These are phyloP conservation scores for Eucera pruinosa DNA, from an alignment of 2,888 invertebrate species.

Conservation along the genomic window DNA sequence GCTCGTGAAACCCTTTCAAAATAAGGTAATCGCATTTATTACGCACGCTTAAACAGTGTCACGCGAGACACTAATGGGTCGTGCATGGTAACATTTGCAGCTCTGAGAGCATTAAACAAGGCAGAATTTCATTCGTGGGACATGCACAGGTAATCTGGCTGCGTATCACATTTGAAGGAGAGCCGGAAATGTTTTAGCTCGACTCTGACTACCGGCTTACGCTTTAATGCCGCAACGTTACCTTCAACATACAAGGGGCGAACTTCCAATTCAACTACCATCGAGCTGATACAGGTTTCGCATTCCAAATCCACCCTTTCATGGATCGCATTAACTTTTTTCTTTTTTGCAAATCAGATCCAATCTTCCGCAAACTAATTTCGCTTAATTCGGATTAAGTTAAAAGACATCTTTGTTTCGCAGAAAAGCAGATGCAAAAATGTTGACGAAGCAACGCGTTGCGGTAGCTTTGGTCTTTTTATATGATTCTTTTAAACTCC, in stretches of 20 bases:
- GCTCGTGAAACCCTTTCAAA: neutral
- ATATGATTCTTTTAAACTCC: neutral
- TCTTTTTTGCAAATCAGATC: too few relatives aligned
- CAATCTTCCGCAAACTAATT: too few relatives aligned
- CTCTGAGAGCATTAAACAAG: conserved; percentile 23
- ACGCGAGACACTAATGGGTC: neutral
- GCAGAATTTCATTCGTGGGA: conserved; percentile 27
- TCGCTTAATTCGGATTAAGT: too few relatives aligned
- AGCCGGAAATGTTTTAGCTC: conserved; percentile 8
- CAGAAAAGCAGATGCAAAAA: neutral
- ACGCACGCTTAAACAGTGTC: neutral
- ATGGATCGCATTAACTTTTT: too few relatives aligned
- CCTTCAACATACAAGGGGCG: neutral
- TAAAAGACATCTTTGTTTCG: too few relatives aligned
- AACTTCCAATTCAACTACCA: neutral
- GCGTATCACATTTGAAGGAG: conserved; percentile 2
- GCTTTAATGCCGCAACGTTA: neutral
- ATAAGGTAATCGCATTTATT: conserved; percentile 20
- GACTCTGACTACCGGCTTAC: neutral
- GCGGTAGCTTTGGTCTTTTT: too few relatives aligned
- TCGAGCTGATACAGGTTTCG: neutral
- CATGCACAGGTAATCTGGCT: conserved; percentile 17
- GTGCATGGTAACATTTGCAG: neutral
- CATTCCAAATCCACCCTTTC: too few relatives aligned
- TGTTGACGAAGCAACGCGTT: neutral